Conservation (phyloP, 2,797 vertebrate genomes). For the Eutrigla gurnardus region DNA sequence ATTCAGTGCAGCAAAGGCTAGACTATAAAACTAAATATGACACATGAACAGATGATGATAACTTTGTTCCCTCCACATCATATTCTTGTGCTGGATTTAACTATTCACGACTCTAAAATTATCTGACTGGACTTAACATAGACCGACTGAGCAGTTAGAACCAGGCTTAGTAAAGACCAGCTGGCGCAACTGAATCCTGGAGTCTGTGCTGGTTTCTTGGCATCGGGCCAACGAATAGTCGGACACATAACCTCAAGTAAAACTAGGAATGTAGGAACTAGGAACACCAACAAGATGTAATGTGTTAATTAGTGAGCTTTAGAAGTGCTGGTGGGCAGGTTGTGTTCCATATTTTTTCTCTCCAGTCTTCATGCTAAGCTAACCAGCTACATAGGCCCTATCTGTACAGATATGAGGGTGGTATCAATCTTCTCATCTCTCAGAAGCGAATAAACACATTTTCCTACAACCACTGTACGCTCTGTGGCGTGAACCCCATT, state of each 20-base stretch:
- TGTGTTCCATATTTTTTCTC: background rate
- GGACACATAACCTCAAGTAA: background rate
- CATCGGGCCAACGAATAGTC: background rate
- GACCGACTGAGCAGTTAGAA: too few species aligned
- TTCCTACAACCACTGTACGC: background rate
- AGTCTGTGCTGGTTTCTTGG: constrained; percentile 4
- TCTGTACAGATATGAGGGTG: background rate
- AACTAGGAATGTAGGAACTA: background rate
- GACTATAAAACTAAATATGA: too few species aligned
- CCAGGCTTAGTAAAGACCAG: too few species aligned
- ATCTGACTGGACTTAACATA: too few species aligned
- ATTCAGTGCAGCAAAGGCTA: too few species aligned
- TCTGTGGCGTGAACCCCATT: constrained; percentile 11
- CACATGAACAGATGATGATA: too few species aligned
- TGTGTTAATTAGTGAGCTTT: background rate
- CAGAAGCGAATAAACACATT: background rate
- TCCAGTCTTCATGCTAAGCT: background rate
- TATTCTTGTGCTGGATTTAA: too few species aligned
- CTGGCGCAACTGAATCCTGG: background rate
- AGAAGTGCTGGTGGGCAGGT: background rate
- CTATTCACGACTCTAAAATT: too few species aligned
- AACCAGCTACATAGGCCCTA: background rate
- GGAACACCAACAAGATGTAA: background rate
- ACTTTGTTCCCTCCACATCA: too few species aligned
- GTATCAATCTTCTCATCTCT: background rate